Evolutionary conservation across 2,888 invertebrate genomes (phyloP).

Genomic region (Leptinotarsa haldemani): DNA sequence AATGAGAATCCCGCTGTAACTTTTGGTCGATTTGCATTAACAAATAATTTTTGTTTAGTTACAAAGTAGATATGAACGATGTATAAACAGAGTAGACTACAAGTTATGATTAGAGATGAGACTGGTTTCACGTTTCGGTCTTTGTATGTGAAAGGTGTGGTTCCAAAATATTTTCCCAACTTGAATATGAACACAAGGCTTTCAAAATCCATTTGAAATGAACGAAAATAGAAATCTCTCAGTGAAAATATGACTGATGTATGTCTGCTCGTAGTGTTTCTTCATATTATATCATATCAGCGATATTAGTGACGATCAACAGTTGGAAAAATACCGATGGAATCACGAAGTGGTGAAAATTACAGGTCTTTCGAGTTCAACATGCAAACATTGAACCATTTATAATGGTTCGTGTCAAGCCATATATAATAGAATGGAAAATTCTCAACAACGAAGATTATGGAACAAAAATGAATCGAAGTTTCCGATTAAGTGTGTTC

Average conservation of each 20-base stretch:
- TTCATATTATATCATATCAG: neutral
- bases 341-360: neutral
- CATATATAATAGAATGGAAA: neutral
- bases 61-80: conserved; percentile 5
- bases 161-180: conserved; percentile 19
- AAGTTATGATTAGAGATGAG: neutral
- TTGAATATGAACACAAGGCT: neutral
- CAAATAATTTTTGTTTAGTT: neutral
- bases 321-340: neutral
- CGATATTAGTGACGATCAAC: neutral
- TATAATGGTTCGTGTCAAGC: neutral
- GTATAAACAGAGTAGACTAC: neutral
- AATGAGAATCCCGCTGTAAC: conserved; percentile 2
- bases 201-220: neutral
- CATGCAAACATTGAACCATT: neutral
- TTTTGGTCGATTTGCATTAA: neutral
- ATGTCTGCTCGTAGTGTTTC: neutral
- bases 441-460: neutral
- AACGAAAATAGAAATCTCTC: neutral
- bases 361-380: neutral
- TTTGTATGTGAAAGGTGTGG: neutral
- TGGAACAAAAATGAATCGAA: no score
- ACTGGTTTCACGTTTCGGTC: neutral
- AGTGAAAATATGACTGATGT: neutral
- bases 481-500: no score